Conservation (phyloP, 2,113 vertebrate genomes). For the Cyanoramphus novaezelandiae region DNA sequence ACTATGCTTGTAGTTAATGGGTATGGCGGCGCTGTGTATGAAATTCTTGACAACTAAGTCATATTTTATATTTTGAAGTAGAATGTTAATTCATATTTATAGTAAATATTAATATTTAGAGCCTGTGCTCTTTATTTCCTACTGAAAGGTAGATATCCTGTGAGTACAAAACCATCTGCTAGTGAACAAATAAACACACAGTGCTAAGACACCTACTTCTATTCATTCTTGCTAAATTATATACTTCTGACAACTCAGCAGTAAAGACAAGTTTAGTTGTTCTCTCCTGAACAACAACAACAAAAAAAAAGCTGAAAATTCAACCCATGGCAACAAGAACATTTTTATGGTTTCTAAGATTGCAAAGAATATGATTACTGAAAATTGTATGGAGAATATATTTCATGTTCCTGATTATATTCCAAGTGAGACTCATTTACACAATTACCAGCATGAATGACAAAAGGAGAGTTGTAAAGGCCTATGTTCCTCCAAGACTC, state of each 20-base stretch:
- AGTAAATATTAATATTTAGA: conserved; percentile 35
- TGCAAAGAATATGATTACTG: background rate
- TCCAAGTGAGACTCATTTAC: background rate
- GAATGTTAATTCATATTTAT: conserved; percentile 55
- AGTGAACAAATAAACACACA: conserved; percentile 38
- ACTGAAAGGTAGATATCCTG: background rate
- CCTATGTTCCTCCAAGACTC: background rate
- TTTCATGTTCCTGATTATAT: background rate
- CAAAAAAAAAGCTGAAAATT: background rate
- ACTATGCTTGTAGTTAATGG: conserved; percentile 9
- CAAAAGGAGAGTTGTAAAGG: background rate
- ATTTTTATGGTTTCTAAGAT: background rate
- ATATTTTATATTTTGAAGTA: conserved; percentile 32
- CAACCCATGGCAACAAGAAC: background rate
- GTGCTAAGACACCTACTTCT: background rate
- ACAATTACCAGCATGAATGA: background rate
- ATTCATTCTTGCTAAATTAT: conserved; percentile 50
- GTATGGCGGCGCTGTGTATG: background rate
- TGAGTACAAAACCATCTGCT: conserved; percentile 13
- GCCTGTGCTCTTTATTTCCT: background rate
- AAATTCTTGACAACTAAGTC: conserved; percentile 1
- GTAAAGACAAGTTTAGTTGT: background rate
- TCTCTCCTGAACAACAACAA: background rate
- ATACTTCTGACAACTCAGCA: conserved; percentile 18
- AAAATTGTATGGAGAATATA: background rate